phyloP scores from a whole-genome alignment of 2,888 invertebrate genomes.

The Nebria brevicollis region DNA sequence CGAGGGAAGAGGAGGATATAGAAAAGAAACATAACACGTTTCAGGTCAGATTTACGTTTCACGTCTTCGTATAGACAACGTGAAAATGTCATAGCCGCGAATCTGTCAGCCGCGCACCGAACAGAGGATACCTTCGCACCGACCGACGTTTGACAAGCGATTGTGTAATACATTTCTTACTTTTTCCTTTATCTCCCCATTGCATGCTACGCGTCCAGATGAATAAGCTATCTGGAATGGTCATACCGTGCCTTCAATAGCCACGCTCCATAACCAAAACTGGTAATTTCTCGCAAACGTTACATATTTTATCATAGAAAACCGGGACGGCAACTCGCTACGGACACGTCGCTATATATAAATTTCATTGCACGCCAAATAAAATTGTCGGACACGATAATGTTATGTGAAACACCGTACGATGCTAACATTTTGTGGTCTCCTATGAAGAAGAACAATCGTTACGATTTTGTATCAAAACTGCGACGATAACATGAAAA shows the following conservation, averaged over 20 bases:
- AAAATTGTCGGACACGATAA: conserved; percentile 43
- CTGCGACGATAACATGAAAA: too few relatives aligned
- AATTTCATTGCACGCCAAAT: conserved; percentile 43
- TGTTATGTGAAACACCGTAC: conserved; percentile 29
- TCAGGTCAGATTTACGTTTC: not conserved
- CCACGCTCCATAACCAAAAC: conserved; percentile 23
- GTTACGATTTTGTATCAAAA: too few relatives aligned
- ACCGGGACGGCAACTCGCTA: conserved; percentile 11
- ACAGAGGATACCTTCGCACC: conserved; percentile 7
- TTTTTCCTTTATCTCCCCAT: not conserved
- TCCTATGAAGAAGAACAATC: too few relatives aligned
- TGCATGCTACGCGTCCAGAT: not conserved
- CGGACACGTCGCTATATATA: conserved; percentile 34
- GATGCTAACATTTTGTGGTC: conserved; percentile 35
- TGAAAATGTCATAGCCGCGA: conserved; percentile 38
- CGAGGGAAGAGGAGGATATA: not conserved
- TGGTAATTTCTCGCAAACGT: conserved; percentile 35
- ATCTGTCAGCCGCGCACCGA: conserved; percentile 35
- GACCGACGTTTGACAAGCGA: conserved; percentile 12
- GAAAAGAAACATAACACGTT: not conserved
- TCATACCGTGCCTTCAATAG: conserved; percentile 6
- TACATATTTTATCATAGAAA: conserved; percentile 41
- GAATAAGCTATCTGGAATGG: conserved; percentile 22
- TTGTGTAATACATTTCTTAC: conserved; percentile 26
- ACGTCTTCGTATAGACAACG: conserved; percentile 10